Conservation (phyloP, 1,140 invertebrate species). For the Drosophila sproati region DNA sequence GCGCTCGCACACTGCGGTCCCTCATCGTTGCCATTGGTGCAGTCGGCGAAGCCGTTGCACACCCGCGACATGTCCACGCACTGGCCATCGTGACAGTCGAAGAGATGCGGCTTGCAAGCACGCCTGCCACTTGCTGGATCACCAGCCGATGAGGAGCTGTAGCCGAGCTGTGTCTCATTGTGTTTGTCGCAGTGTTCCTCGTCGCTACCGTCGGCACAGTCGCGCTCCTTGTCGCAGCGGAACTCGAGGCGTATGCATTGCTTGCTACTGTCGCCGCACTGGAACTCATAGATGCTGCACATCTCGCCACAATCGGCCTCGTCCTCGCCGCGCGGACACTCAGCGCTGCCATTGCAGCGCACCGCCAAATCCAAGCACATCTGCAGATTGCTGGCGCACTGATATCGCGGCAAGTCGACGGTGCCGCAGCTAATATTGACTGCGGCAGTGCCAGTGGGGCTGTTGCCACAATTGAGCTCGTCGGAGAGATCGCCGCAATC, state of each 20-base stretch:
- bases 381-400: constrained; percentile 87
- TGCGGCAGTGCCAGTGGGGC: not conserved
- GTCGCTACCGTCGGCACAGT: constrained; percentile 88
- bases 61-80: constrained; percentile 86
- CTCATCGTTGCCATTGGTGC: constrained; percentile 84
- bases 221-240: constrained; percentile 88
- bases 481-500: constrained; percentile 86
- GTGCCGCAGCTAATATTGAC: constrained; percentile 55
- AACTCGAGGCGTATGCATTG: constrained; percentile 87
- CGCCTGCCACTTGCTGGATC: constrained; percentile 9
- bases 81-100: constrained; percentile 85
- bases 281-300: constrained; percentile 85
- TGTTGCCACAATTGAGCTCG: constrained; percentile 84
- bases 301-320: constrained; percentile 86
- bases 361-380: constrained; percentile 84
- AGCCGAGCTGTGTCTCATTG: constrained; percentile 9
- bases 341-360: constrained; percentile 89
- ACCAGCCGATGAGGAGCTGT: not conserved
- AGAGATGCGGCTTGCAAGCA: constrained; percentile 64
- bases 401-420: constrained; percentile 60
- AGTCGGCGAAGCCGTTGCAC: constrained; percentile 89
- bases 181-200: constrained; percentile 86
- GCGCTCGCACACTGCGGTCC: constrained; percentile 62
- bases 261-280: constrained; percentile 85
- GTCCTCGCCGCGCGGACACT: constrained; percentile 89